Evolutionary conservation across 1,140 invertebrate genomes (phyloP).

Genomic region (Anoplolepis gracilipes): DNA sequence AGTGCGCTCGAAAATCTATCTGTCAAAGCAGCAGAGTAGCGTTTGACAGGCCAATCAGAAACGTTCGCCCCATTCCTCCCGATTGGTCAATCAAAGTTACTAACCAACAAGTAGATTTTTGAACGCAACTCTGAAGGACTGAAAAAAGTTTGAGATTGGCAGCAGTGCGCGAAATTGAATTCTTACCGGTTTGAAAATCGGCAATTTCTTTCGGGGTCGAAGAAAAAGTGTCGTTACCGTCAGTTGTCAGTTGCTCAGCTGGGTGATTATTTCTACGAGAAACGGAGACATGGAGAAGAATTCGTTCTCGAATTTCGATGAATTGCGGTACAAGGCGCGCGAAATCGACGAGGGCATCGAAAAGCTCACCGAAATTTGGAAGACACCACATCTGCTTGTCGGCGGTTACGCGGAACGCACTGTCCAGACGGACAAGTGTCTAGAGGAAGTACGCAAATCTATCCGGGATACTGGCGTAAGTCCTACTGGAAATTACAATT

Average conservation of each 20-base stretch:
- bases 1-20: neutral
- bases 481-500: neutral
- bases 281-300: neutral
- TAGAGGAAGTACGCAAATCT: slow-evolving; percentile 34
- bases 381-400: slow-evolving; percentile 40
- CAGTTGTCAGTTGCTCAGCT: neutral
- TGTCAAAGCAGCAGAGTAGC: no score
- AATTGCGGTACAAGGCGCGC: slow-evolving; percentile 14
- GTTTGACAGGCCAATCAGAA: no score
- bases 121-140: no score
- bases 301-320: slow-evolving; percentile 39
- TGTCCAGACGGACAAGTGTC: neutral
- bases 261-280: neutral
- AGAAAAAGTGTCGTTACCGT: neutral
- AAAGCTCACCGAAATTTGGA: slow-evolving; percentile 49
- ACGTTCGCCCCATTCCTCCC: no score
- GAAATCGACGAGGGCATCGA: slow-evolving; percentile 60
- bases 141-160: neutral
- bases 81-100: no score
- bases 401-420: slow-evolving; percentile 54
- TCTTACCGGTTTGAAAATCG: neutral
- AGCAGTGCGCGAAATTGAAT: neutral
- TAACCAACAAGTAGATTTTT: no score
- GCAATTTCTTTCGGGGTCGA: no score
- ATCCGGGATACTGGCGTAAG: neutral